Percentiles rank a stretch among this genome's conserved stretches.
These are phyloP conservation scores for Oncorhynchus nerka DNA, from an alignment of 2,113 vertebrate species.

Conservation along the genomic window DNA sequence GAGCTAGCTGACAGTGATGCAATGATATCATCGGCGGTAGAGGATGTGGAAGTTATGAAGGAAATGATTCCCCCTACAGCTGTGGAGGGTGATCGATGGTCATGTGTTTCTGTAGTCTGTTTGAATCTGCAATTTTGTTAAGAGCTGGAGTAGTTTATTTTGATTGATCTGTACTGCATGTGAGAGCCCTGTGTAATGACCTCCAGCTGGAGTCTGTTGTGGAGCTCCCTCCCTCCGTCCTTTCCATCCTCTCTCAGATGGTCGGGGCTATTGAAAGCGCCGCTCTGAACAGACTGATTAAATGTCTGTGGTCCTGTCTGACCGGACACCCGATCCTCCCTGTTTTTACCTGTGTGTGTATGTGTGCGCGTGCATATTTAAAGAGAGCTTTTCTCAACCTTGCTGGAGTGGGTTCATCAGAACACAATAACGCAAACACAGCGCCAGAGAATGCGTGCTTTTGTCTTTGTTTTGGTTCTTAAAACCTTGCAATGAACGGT, in stretches of 20 bases:
- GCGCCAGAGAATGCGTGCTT: too few species aligned
- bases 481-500: too few species aligned
- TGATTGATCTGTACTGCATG: slow-evolving; percentile 34
- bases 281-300: slow-evolving; percentile 1
- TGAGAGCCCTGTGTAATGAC: slow-evolving; percentile 49
- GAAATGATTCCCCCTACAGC: too few species aligned
- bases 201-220: slow-evolving; percentile 58
- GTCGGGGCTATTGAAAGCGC: slow-evolving; percentile 36
- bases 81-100: background rate
- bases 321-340: slow-evolving; percentile 14
- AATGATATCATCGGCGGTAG: background rate
- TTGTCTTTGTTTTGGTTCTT: too few species aligned
- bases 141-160: too few species aligned
- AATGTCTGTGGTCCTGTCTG: slow-evolving; percentile 60
- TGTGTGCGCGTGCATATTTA: background rate
- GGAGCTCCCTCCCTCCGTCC: slow-evolving; percentile 28
- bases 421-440: too few species aligned
- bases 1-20: background rate
- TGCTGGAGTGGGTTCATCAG: too few species aligned
- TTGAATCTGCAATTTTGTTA: background rate
- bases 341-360: slow-evolving; percentile 45
- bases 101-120: background rate
- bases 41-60: too few species aligned
- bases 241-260: slow-evolving; percentile 17
- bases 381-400: too few species aligned